Evolutionary conservation across 2,113 vertebrate genomes (phyloP), one percentile per base, ranked within the genome.

Genomic region (Sturnus vulgaris): DNA sequence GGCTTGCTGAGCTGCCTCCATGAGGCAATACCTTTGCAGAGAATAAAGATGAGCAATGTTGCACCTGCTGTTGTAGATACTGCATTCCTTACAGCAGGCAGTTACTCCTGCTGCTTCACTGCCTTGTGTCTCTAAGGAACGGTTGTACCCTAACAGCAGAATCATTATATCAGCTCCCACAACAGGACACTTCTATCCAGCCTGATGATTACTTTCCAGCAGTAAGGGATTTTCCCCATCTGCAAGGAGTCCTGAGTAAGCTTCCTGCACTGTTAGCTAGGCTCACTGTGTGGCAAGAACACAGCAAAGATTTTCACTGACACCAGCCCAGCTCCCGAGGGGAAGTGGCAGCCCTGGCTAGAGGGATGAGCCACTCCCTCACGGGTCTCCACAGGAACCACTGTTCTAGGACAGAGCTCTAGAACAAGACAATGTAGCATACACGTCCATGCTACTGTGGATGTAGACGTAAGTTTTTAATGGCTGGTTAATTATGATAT

Each of bases 401-500:
- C 49, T 31, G 39, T 23, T 46, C 39, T 11, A 14, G 70, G 64
- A 1, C 9, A 27, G 16, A 79, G 16, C 69, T 56, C 56, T 11
- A 5, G 76, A 35, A 17, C 44, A 15, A 69, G 87, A 30, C 18
- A 78, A 13, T 1, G 82, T 76, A 94, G 96, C 94, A 61, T 93
- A 93, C 82, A 11, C 61, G 35, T 23, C 90, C 88, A 63, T 92
- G 95, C 95, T 97, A 97, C 96, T 8, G 13, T 25, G 82, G 90
- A 81, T 95, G 97, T 95, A 98, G 97, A 98, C 80, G 97, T 98
- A 98, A 97, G 96, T 97, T 97, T 98, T 98, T 98, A 98, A 98
- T 98, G 97, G 98, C 98, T 98, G 98, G 98, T 98, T 98, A 98
- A 98, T 98, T 98, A 98, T 97, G 96, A 10, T 98, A 98, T 98